A percentile compares a stretch with the other conserved stretches of the same genome.
These are phyloP conservation scores for Elgaria multicarinata DNA, from an alignment of 2,113 vertebrate species.

Conservation along the genomic window DNA sequence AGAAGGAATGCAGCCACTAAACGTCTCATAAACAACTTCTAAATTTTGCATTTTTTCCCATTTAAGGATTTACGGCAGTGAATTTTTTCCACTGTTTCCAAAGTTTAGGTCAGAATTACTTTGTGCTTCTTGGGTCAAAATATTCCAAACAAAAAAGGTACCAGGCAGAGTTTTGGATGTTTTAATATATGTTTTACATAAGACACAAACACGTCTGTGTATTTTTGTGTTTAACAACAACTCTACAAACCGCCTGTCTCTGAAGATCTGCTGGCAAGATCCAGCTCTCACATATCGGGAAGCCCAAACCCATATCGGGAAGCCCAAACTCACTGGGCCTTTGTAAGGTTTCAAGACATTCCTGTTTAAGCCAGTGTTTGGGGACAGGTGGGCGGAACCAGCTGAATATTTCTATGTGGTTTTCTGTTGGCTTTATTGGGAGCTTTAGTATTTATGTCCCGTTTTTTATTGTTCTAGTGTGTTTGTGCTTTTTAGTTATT, in stretches of 20 bases:
- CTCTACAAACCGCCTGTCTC: background rate
- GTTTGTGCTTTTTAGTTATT: background rate
- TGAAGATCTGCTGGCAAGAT: background rate
- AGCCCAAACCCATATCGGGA: background rate
- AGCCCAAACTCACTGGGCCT: background rate
- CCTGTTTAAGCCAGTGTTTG: background rate
- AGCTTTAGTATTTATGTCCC: background rate
- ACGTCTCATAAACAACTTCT: slow-evolving; percentile 3
- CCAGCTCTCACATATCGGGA: background rate
- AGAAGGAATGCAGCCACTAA: slow-evolving; percentile 1
- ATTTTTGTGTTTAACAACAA: background rate
- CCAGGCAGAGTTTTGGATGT: background rate
- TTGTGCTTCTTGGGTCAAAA: background rate
- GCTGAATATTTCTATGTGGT: background rate
- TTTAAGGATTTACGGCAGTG: background rate
- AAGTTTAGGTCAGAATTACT: background rate
- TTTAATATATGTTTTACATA: background rate
- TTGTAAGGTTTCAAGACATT: background rate
- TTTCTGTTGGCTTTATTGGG: background rate
- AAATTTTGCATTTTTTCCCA: background rate
- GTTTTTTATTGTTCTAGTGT: background rate
- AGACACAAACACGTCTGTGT: too few relatives aligned
- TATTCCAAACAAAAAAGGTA: background rate
- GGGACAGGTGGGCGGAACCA: background rate
- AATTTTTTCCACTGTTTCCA: background rate